Base-by-base conservation (phyloP, 2,888 invertebrate genomes). In the Amphipoea lucens region DNA sequence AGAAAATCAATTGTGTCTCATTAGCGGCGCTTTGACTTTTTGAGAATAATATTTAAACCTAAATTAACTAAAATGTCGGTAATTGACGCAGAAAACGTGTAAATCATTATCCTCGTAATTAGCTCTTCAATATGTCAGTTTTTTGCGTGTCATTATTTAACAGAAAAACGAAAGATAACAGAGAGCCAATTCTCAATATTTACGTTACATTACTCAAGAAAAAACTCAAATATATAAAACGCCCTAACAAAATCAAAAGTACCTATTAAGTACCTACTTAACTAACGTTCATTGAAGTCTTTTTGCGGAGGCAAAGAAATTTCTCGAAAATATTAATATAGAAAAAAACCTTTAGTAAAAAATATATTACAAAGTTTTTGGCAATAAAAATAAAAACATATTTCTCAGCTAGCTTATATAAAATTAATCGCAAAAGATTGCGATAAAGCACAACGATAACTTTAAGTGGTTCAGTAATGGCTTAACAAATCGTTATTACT, bases 361-460 rank as follows among this genome's bases (percentile, higher is more conserved):
- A 51, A 72, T 29, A 75, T 5, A 12, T 9, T 65, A n/a, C 65
- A 17, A 14, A 17, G 3, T 65, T 66, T 57, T 48, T 40, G 23
- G n/a, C 42, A 74, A 63, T 71, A 68, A 73, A 84, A 79, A 81
- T 81, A 29, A 74, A 75, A 79, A 70, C 62, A 81, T 76, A 79
- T 74, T 89, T 78, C 70, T 81, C 63, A n/a, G 45, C 60, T 69
- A 57, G 63, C 54, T 74, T 79, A 88, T 81, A 84, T 65, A 81
- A 86, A 83, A 89, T 81, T 82, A 86, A 86, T 88, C 78, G 66
- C 62, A 84, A 66, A 69, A 88, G 88, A 86, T 89, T 75, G 76
- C 81, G 88, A 89, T 88, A 89, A 86, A 83, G 82, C 88, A 86
- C 80, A 86, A 78, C 78, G 83, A 80, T 81, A 74, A 76, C 80